phyloP scores from a whole-genome alignment of 2,888 invertebrate species.

The Apamea epomidion region DNA sequence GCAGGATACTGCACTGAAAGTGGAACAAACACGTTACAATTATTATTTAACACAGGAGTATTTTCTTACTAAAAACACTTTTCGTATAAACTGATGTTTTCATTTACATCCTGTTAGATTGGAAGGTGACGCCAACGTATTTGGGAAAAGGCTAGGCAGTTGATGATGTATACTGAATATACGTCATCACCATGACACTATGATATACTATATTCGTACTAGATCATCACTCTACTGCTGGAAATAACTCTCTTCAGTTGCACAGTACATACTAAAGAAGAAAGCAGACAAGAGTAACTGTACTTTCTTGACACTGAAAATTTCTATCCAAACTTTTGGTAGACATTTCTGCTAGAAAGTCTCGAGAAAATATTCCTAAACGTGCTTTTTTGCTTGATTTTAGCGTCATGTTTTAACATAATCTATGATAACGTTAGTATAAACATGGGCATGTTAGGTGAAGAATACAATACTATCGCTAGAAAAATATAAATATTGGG shows the following conservation, averaged over 20 bases:
- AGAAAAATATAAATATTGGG: not conserved
- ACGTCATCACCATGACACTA: not conserved
- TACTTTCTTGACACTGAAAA: not conserved
- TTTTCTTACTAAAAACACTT: not conserved
- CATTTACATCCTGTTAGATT: not conserved
- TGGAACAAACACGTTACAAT: slow-evolving; percentile 11
- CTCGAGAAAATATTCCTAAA: not conserved
- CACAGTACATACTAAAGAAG: not conserved
- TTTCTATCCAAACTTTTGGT: no score
- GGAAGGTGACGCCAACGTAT: not conserved
- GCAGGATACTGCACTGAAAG: slow-evolving; percentile 81
- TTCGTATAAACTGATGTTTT: not conserved
- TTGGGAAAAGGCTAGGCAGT: not conserved
- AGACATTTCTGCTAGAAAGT: not conserved
- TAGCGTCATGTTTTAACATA: slow-evolving; percentile 22
- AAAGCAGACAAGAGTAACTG: not conserved
- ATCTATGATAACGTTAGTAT: not conserved
- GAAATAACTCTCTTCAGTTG: not conserved
- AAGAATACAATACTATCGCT: not conserved
- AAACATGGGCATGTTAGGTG: not conserved
- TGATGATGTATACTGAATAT: not conserved
- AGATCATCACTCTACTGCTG: not conserved
- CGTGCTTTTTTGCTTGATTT: slow-evolving; percentile 31
- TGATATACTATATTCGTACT: not conserved
- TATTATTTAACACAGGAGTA: not conserved